Evolutionary conservation across 2,797 vertebrate species (phyloP).

Genomic region (Eidolon dupreanum): DNA sequence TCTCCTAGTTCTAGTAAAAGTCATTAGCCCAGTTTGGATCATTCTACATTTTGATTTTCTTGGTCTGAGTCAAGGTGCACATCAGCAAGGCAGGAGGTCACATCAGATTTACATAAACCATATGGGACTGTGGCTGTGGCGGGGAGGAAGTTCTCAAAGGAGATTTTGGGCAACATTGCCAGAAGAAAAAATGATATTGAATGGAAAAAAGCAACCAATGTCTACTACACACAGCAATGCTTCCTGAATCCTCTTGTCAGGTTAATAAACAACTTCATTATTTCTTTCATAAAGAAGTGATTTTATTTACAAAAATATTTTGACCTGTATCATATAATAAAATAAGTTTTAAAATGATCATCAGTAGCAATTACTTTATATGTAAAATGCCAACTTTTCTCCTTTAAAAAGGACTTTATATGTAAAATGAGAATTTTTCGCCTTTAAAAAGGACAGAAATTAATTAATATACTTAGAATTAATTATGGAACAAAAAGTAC

Average conservation of each 20-base stretch:
- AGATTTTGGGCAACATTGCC: neutral
- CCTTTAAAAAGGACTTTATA: constrained; percentile 7
- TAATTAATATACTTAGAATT: constrained; percentile 37
- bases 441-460: neutral
- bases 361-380: neutral
- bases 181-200: neutral
- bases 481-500: neutral
- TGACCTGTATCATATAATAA: neutral
- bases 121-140: neutral
- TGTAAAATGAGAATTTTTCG: neutral
- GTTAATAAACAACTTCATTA: neutral
- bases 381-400: neutral
- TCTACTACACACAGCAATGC: neutral
- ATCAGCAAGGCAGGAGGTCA: neutral
- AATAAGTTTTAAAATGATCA: constrained; percentile 25
- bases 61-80: neutral
- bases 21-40: neutral
- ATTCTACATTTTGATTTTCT: neutral
- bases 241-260: neutral
- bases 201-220: neutral
- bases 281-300: neutral
- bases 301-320: neutral
- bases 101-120: neutral
- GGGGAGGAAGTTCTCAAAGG: neutral
- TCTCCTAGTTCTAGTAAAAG: neutral